Evolutionary conservation across 2,888 invertebrate species (phyloP).

Genomic region (Tenthredo mesomela): DNA sequence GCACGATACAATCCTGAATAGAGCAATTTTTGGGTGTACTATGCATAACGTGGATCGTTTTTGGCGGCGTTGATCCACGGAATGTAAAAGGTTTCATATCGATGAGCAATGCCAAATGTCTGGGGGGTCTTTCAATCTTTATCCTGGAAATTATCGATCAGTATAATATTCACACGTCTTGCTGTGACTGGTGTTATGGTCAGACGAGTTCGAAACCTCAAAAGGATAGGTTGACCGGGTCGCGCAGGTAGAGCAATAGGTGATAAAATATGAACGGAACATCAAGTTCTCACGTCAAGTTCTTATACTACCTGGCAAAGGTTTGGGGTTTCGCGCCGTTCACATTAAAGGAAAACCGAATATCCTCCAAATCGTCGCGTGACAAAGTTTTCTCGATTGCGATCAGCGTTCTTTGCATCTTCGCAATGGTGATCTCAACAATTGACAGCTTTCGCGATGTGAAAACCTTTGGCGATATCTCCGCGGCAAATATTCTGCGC

Average conservation of each 20-base stretch:
- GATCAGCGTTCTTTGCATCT: neutral
- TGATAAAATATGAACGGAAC: neutral
- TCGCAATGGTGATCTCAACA: neutral
- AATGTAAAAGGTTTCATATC: too few species aligned
- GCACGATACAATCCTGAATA: too few species aligned
- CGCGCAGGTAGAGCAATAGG: neutral
- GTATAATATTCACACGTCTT: too few species aligned
- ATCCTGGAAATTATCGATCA: too few species aligned
- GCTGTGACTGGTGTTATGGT: neutral
- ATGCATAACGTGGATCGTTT: too few species aligned
- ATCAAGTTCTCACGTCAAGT: neutral
- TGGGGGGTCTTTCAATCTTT: too few species aligned
- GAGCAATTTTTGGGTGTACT: too few species aligned
- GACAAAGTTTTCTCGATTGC: neutral
- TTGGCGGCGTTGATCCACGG: too few species aligned
- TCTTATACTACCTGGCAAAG: conserved; percentile 6
- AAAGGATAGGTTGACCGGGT: neutral
- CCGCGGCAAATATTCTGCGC: too few species aligned
- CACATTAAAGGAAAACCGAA: neutral
- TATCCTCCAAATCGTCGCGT: neutral
- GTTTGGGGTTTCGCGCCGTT: conserved; percentile 18
- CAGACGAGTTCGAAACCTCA: neutral
- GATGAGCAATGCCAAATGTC: too few species aligned
- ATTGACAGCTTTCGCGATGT: neutral
- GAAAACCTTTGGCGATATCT: too few species aligned